Evolutionary conservation across 2,888 invertebrate genomes (phyloP).

Genomic region (Drosophila macrospina): DNA sequence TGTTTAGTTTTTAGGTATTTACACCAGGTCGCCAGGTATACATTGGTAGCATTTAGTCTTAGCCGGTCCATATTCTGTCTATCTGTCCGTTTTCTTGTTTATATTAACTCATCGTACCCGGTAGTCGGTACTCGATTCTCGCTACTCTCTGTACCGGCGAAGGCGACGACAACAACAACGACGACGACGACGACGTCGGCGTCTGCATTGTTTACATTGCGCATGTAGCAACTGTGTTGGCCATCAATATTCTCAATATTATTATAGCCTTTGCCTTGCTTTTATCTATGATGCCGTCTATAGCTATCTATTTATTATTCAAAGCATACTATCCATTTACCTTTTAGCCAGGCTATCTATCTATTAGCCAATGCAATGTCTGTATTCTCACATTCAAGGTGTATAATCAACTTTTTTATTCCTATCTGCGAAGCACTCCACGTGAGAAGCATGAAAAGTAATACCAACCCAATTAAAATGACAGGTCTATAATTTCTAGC

Average conservation of each 20-base stretch:
- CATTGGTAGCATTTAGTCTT: constrained; percentile 12
- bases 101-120: constrained; percentile 56
- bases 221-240: constrained; percentile 39
- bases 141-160: constrained; percentile 21
- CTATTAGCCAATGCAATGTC: constrained; percentile 21
- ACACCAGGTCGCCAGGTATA: constrained; percentile 49
- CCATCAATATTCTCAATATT: constrained; percentile 43
- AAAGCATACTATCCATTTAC: constrained; percentile 70
- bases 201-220: constrained; percentile 57
- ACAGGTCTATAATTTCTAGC: background rate
- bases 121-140: constrained; percentile 11
- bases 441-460: constrained; percentile 33
- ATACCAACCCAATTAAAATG: background rate
- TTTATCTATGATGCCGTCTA: constrained; percentile 27
- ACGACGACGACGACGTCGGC: constrained; percentile 1
- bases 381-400: constrained; percentile 62
- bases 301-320: constrained; percentile 71
- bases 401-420: constrained; percentile 52
- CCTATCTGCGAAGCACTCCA: background rate
- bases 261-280: constrained; percentile 36
- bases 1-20: constrained; percentile 42
- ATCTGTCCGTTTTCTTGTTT: constrained; percentile 39
- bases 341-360: constrained; percentile 56
- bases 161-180: background rate
- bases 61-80: constrained; percentile 27